These are phyloP conservation scores for Trissolcus brochymenae DNA, from an alignment of 2,888 invertebrate species.

Conservation along the genomic window DNA sequence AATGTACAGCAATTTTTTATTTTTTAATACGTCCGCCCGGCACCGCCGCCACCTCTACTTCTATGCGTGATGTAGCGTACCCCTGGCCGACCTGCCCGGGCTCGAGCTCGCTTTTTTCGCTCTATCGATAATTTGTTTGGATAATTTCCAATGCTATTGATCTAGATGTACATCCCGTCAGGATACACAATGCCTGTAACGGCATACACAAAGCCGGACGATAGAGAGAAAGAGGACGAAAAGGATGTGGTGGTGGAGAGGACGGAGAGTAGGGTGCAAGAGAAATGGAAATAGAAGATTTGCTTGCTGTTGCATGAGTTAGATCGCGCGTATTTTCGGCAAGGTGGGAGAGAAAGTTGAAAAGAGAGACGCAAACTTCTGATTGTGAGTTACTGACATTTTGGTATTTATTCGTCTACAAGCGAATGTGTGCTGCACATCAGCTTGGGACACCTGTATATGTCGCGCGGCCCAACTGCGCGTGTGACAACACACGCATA, in stretches of 20 bases:
- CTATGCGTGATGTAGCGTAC: slow-evolving; percentile 74
- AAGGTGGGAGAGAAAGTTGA: slow-evolving; percentile 10
- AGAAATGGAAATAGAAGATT: slow-evolving; percentile 56
- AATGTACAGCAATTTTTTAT: slow-evolving; percentile 77
- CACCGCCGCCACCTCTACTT: slow-evolving; percentile 62
- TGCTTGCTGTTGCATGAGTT: slow-evolving; percentile 67
- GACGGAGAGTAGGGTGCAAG: slow-evolving; percentile 49
- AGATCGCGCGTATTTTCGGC: slow-evolving; percentile 58
- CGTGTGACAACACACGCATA: slow-evolving; percentile 53
- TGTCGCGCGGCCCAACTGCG: slow-evolving; percentile 53
- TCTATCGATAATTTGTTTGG: slow-evolving; percentile 77
- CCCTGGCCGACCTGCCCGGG: slow-evolving; percentile 66
- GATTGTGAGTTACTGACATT: slow-evolving; percentile 75
- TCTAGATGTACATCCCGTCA: slow-evolving; percentile 75
- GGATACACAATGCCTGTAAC: slow-evolving; percentile 70
- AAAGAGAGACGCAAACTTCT: slow-evolving; percentile 56
- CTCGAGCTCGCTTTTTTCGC: slow-evolving; percentile 62
- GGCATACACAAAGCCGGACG: slow-evolving; percentile 57
- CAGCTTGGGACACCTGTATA: slow-evolving; percentile 62
- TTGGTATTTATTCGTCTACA: slow-evolving; percentile 73
- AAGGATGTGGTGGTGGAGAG: slow-evolving; percentile 51
- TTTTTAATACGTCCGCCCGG: slow-evolving; percentile 72
- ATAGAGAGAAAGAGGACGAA: slow-evolving; percentile 53
- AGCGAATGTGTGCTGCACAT: slow-evolving; percentile 64
- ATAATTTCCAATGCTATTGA: slow-evolving; percentile 77